Evolutionary conservation across 2,797 vertebrate genomes (phyloP), one percentile per base, ranked within the genome.

Genomic region (Chloroceryle inda): DNA sequence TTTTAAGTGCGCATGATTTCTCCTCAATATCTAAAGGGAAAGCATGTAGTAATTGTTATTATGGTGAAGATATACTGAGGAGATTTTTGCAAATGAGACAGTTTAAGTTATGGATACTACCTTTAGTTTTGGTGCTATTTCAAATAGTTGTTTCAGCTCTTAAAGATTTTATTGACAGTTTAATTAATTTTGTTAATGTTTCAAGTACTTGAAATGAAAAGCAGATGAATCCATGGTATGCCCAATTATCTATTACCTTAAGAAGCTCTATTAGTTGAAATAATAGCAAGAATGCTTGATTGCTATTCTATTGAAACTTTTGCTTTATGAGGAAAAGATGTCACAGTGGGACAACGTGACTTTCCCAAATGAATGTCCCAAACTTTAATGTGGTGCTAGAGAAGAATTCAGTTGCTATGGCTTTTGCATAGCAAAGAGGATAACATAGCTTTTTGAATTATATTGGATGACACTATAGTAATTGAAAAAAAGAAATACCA

Each of bases 241-340:
- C 31, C 38, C 31, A 84, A 92, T 94, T 94, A 84, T 87, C 78
- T 92, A 6, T 42, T 83, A 38, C 53, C 68, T 93, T 88, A 64
- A 92, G 89, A 89, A 89, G 58, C 72, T 85, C 75, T 85, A 68
- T 91, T 84, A 94, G 66, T 73, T 94, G 72, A 92, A 91, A 91
- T 78, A 95, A 91, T 85, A 92, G 58, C n/a, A 75, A 78, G 85
- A 78, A 69, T 88, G 63, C 29, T 68, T 66, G 66, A 81, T 78
- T 42, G n/a, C 38, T 77, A 14, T 66, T 78, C 76, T 69, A 23
- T 24, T 75, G 73, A 83, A 94, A 33, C 42, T 62, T 5, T 80
- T 92, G 49, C 58, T 78, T 89, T 83, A 73, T 75, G 66, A 89
- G 53, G 62, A 94, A 91, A 59, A 64, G 42, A 37, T 72, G 29